Evolutionary conservation across 2,113 vertebrate genomes (phyloP).

Genomic region (Crotalus viridis): DNA sequence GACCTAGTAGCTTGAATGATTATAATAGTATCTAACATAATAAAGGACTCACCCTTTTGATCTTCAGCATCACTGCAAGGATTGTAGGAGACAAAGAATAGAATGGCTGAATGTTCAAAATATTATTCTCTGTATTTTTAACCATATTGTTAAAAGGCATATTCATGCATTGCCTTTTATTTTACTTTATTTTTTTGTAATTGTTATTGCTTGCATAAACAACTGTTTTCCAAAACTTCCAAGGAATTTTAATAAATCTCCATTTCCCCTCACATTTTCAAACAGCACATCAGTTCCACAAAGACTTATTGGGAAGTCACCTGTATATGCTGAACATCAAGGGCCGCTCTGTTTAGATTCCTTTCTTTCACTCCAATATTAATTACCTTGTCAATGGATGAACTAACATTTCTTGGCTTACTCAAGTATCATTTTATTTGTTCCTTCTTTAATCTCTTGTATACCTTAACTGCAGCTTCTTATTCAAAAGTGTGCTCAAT

Average conservation of each 20-base stretch:
- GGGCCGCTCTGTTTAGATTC: neutral
- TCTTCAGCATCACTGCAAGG: neutral
- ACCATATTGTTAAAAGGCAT: neutral
- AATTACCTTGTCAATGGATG: neutral
- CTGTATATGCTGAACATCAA: neutral
- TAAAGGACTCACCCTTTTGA: neutral
- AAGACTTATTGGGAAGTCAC: neutral
- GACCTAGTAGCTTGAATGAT: neutral
- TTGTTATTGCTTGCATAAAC: neutral
- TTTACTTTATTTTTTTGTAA: neutral
- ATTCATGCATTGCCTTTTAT: neutral
- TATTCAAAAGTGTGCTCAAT: neutral
- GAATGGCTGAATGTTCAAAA: neutral
- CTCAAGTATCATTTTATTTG: neutral
- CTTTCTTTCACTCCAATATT: neutral
- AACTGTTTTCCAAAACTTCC: neutral
- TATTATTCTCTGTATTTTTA: neutral
- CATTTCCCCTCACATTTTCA: neutral
- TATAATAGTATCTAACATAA: neutral
- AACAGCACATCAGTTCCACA: neutral
- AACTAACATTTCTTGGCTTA: neutral
- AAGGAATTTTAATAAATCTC: neutral
- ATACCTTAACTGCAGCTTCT: neutral
- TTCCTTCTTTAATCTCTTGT: neutral
- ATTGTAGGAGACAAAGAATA: neutral